phyloP scores from a whole-genome alignment of 1,140 invertebrate genomes.

The Asbolus verrucosus region DNA sequence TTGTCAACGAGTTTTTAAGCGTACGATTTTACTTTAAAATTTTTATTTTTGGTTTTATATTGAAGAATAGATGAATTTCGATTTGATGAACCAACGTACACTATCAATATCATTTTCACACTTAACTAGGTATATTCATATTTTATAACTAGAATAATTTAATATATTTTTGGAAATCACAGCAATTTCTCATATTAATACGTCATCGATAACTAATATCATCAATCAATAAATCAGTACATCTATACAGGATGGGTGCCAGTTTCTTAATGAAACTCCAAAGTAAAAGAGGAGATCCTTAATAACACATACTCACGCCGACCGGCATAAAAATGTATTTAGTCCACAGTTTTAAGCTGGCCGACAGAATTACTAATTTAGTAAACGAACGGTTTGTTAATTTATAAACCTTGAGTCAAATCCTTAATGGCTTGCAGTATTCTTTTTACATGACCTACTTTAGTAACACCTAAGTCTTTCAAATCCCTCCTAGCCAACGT shows the following conservation, averaged over 20 bases:
- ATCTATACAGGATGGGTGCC: slow-evolving; percentile 42
- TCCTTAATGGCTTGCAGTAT: slow-evolving; percentile 94
- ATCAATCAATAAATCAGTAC: slow-evolving; percentile 43
- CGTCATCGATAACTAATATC: slow-evolving; percentile 35
- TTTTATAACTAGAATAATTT: slow-evolving; percentile 28
- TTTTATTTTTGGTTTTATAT: slow-evolving; percentile 35
- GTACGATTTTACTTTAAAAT: slow-evolving; percentile 30
- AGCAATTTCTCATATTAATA: slow-evolving; percentile 48
- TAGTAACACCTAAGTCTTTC: slow-evolving; percentile 91
- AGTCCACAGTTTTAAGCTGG: no score
- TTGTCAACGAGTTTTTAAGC: slow-evolving; percentile 35
- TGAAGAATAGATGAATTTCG: slow-evolving; percentile 48
- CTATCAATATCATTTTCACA: slow-evolving; percentile 17
- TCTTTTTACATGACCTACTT: slow-evolving; percentile 94
- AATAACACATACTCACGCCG: neutral
- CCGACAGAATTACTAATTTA: no score
- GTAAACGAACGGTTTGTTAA: no score
- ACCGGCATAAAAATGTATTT: neutral
- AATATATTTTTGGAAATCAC: slow-evolving; percentile 47
- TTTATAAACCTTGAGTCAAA: slow-evolving; percentile 67
- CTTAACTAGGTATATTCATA: slow-evolving; percentile 36
- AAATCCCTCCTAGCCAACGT: slow-evolving; percentile 87
- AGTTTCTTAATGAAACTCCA: slow-evolving; percentile 21
- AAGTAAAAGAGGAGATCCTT: neutral
- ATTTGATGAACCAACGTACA: slow-evolving; percentile 41